Conservation (phyloP, 2,888 invertebrate genomes). For the Hanleya hanleyi region DNA sequence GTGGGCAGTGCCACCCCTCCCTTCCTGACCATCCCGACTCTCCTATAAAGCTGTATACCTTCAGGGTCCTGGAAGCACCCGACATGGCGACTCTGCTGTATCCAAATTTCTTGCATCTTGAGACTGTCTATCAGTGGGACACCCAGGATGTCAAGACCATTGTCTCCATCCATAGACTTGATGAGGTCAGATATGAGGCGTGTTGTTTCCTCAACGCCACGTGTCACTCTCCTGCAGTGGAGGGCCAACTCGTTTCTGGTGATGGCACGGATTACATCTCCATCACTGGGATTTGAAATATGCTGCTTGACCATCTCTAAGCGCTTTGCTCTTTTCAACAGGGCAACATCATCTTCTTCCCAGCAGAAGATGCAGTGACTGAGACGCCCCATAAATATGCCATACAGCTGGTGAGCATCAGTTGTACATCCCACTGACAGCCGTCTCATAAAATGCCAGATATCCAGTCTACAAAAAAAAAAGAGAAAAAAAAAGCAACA, state of each 20-base stretch:
- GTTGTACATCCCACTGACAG: neutral
- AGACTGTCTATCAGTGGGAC: neutral
- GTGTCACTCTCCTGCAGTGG: slow-evolving; percentile 40
- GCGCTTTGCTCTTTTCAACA: too few relatives aligned
- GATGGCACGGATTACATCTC: slow-evolving; percentile 31
- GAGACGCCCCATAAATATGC: neutral
- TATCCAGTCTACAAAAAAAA: slow-evolving; percentile 1
- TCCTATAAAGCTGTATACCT: too few relatives aligned
- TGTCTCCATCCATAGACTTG: too few relatives aligned
- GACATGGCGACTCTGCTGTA: too few relatives aligned
- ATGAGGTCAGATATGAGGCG: too few relatives aligned
- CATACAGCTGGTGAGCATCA: too few relatives aligned
- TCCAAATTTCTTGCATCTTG: too few relatives aligned
- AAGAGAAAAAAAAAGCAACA: too few relatives aligned
- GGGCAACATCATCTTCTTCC: neutral
- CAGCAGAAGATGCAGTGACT: neutral
- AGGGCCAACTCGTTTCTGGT: slow-evolving; percentile 31
- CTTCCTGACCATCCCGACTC: too few relatives aligned
- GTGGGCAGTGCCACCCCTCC: too few relatives aligned
- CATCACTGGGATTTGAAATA: slow-evolving; percentile 22
- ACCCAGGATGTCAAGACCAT: neutral
- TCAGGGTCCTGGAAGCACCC: too few relatives aligned
- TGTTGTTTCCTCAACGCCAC: slow-evolving; percentile 33
- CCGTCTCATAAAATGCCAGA: slow-evolving; percentile 11
- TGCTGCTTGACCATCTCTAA: slow-evolving; percentile 26